phyloP scores from a whole-genome alignment of 2,113 vertebrate genomes.

The Nycticryphes semicollaris region DNA sequence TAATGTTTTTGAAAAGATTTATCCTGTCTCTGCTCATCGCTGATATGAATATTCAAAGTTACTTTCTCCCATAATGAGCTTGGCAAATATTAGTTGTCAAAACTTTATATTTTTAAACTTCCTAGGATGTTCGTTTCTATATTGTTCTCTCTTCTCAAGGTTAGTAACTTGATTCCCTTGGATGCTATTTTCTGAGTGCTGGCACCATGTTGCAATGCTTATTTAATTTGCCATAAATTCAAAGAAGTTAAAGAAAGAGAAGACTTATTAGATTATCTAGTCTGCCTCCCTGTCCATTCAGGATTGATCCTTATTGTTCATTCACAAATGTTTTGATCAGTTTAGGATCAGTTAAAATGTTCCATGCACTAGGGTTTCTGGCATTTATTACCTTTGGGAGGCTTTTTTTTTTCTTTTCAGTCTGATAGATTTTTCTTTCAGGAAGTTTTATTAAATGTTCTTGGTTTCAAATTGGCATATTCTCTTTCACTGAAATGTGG shows the following conservation, averaged over 20 bases:
- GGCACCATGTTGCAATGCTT: background rate
- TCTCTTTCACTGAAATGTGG: conserved; percentile 37
- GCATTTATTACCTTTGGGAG: conserved; percentile 16
- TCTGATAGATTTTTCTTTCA: conserved; percentile 50
- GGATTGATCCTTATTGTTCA: conserved; percentile 22
- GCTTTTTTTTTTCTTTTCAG: background rate
- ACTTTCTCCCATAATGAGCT: background rate
- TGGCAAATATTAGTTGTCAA: background rate
- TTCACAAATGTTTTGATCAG: conserved; percentile 33
- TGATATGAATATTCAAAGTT: background rate
- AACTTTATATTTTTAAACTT: background rate
- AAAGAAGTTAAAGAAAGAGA: background rate
- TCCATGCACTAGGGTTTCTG: background rate
- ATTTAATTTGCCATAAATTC: conserved; percentile 27
- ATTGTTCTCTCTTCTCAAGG: background rate
- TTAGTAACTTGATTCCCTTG: background rate
- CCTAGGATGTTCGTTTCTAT: background rate
- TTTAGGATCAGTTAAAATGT: conserved; percentile 31
- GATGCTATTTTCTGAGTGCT: background rate
- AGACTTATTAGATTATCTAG: background rate
- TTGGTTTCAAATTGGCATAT: conserved; percentile 30
- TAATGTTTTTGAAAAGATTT: background rate
- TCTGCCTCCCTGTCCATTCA: background rate
- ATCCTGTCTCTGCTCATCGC: background rate
- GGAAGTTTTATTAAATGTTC: conserved; percentile 41